These are phyloP conservation scores for Synodontis membranacea DNA, from an alignment of 2,113 vertebrate species.

Conservation along the genomic window DNA sequence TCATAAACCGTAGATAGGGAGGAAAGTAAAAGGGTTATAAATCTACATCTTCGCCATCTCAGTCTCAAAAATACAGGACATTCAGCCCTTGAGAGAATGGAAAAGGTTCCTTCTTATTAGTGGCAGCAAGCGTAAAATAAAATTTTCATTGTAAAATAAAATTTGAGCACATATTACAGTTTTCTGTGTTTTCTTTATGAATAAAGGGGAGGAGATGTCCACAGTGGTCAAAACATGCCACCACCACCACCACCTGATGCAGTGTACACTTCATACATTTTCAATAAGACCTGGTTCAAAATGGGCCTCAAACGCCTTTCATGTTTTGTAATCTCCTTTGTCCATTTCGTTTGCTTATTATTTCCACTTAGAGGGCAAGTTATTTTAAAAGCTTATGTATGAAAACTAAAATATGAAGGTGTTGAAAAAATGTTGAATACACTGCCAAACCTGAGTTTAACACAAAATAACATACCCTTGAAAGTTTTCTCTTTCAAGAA, in stretches of 20 bases:
- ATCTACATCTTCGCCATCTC: slow-evolving; percentile 18
- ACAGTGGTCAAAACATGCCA: background rate
- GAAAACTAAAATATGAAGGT: background rate
- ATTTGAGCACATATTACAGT: background rate
- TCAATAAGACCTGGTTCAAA: background rate
- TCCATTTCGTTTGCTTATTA: background rate
- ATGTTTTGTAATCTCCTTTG: background rate
- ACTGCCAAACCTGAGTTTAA: background rate
- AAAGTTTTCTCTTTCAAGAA: background rate
- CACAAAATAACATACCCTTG: background rate
- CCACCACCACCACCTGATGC: no score
- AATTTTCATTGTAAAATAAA: slow-evolving; percentile 2
- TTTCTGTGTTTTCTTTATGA: background rate
- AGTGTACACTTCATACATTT: background rate
- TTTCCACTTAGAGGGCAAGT: background rate
- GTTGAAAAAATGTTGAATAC: background rate
- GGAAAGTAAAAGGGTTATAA: slow-evolving; percentile 39
- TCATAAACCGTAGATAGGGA: slow-evolving; percentile 31
- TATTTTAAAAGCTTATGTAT: background rate
- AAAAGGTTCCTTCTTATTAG: background rate
- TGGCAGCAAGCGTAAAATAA: background rate
- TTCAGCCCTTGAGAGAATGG: background rate
- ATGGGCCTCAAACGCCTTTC: background rate
- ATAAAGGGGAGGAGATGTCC: background rate
- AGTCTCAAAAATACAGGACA: background rate